phyloP scores from a whole-genome alignment of 2,797 vertebrate genomes.

The Chromobotia macracanthus region DNA sequence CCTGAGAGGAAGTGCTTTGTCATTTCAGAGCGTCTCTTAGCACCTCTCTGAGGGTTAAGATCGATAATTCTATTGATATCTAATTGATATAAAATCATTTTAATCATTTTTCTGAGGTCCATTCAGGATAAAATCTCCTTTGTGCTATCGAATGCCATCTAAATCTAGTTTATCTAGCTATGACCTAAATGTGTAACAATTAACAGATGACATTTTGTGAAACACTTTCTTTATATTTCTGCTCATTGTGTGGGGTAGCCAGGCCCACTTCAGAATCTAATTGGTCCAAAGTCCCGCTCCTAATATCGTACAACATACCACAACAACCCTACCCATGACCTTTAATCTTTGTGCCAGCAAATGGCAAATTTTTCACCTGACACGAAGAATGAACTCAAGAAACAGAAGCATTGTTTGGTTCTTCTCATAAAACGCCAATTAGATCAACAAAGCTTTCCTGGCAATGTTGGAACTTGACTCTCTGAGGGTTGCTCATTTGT shows the following conservation, averaged over 20 bases:
- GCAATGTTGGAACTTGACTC: slow-evolving; percentile 46
- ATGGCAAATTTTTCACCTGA: neutral
- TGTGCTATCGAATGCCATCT: too few species aligned
- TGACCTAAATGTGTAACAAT: too few species aligned
- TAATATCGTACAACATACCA: too few species aligned
- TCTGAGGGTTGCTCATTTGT: slow-evolving; percentile 56
- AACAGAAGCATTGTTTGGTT: slow-evolving; percentile 33
- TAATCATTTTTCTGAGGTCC: slow-evolving; percentile 7
- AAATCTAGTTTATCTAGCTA: neutral
- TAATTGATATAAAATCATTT: slow-evolving; percentile 29
- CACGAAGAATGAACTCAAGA: slow-evolving; percentile 27
- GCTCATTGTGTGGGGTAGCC: neutral
- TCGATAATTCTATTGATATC: slow-evolving; percentile 23
- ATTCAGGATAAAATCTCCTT: neutral
- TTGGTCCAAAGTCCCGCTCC: neutral
- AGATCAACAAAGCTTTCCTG: slow-evolving; percentile 45
- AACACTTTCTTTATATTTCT: neutral
- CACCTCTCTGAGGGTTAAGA: too few species aligned
- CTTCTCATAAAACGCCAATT: slow-evolving; percentile 45
- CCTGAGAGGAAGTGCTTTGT: slow-evolving; percentile 67
- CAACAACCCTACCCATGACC: too few species aligned
- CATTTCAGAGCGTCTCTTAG: slow-evolving; percentile 59
- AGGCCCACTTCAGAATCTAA: neutral
- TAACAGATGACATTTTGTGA: too few species aligned
- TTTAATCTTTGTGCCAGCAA: too few species aligned